Percentiles rank a stretch among this genome's conserved stretches.
Evolutionary conservation across 2,113 vertebrate species (phyloP).

Genomic region (Bujurquina vittata): DNA sequence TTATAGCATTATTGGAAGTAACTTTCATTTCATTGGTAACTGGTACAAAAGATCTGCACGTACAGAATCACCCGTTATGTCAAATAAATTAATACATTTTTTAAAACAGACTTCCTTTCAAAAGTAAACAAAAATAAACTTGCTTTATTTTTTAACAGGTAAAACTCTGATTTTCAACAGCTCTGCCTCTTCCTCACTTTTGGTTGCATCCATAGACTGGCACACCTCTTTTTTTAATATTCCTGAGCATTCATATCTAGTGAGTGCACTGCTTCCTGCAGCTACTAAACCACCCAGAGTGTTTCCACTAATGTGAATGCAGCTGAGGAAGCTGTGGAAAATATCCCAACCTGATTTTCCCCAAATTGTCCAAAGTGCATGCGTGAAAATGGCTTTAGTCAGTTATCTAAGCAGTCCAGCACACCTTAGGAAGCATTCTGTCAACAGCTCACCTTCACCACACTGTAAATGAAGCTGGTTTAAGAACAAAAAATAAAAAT

Average conservation of each 20-base stretch:
- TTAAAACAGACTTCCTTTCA: background rate
- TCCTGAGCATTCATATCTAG: background rate
- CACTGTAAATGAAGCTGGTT: background rate
- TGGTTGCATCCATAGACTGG: background rate
- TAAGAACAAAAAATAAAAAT: background rate
- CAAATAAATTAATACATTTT: no score
- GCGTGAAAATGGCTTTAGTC: no score
- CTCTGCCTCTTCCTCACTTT: background rate
- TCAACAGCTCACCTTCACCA: background rate
- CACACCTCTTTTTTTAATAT: background rate
- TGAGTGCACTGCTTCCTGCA: background rate
- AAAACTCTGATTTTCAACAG: no score
- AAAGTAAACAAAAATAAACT: background rate
- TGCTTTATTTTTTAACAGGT: no score
- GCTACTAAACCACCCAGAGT: background rate
- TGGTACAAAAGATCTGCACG: accelerated
- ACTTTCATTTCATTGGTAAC: background rate
- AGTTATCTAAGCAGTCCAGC: background rate
- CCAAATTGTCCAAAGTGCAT: background rate
- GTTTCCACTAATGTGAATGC: background rate
- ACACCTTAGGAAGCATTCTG: background rate
- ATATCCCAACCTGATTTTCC: background rate
- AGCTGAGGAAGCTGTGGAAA: background rate
- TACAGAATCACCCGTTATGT: background rate
- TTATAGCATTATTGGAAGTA: background rate